Evolutionary conservation across 2,888 invertebrate species (phyloP).

Genomic region (Pyrgus malvae): DNA sequence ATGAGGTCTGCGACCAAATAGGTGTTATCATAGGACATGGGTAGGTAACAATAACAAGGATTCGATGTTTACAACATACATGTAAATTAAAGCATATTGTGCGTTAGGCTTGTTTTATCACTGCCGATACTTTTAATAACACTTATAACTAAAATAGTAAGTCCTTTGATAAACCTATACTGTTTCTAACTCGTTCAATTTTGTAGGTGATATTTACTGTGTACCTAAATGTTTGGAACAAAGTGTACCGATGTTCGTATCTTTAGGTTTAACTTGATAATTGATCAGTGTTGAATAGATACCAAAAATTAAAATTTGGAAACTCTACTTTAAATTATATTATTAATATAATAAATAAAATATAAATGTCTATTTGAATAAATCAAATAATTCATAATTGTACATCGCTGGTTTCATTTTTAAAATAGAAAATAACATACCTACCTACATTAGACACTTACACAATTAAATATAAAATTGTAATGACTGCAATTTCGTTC

Average conservation of each 20-base stretch:
- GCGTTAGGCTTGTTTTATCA: slow-evolving; percentile 73
- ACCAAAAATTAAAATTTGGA: slow-evolving; percentile 77
- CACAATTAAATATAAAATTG: too few relatives aligned
- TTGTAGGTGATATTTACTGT: slow-evolving; percentile 78
- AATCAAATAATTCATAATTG: slow-evolving; percentile 67
- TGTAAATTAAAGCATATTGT: slow-evolving; percentile 33
- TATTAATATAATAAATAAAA: slow-evolving; percentile 56
- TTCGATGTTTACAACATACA: slow-evolving; percentile 4
- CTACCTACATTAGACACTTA: background rate
- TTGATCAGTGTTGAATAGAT: slow-evolving; percentile 76
- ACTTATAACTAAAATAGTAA: slow-evolving; percentile 56
- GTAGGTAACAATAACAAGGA: background rate
- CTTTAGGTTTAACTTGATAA: slow-evolving; percentile 70
- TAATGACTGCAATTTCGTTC: too few relatives aligned
- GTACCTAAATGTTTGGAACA: slow-evolving; percentile 76
- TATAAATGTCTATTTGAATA: slow-evolving; percentile 81
- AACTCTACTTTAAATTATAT: slow-evolving; percentile 72
- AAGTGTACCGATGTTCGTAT: slow-evolving; percentile 71
- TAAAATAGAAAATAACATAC: background rate
- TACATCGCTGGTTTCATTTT: slow-evolving; percentile 67
- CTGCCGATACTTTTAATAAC: slow-evolving; percentile 73
- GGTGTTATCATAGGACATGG: background rate
- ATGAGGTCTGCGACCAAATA: background rate
- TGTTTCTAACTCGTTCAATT: slow-evolving; percentile 81
- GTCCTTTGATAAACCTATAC: slow-evolving; percentile 78